These are phyloP conservation scores for Enteromius radiatus DNA, from an alignment of 2,797 vertebrate species.

Conservation along the genomic window DNA sequence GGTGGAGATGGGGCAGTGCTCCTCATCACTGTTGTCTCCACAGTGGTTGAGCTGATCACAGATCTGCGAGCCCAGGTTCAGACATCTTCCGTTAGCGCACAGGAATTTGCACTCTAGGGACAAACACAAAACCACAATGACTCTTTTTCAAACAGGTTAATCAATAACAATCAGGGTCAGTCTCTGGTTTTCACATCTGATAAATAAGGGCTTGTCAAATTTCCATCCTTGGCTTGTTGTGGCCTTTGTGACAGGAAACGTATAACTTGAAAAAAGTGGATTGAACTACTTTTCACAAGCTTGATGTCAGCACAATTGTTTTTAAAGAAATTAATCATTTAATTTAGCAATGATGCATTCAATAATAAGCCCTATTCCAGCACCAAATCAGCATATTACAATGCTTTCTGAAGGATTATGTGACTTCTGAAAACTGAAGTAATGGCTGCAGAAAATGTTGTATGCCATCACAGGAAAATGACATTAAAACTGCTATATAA, in stretches of 20 bases:
- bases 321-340: neutral
- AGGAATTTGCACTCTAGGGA: conserved; percentile 96
- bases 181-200: conserved; percentile 18
- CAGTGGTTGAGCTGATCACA: conserved; percentile 98
- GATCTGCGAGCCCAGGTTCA: conserved; percentile 92
- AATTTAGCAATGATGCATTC: neutral
- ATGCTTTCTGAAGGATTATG: neutral
- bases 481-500: neutral
- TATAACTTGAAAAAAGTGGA: neutral
- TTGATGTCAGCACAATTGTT: neutral
- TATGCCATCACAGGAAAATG: neutral
- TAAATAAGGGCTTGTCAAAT: neutral
- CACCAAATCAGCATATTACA: neutral
- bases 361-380: neutral
- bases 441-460: neutral
- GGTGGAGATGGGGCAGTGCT: conserved; percentile 94
- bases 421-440: neutral
- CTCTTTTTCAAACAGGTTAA: neutral
- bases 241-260: neutral
- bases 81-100: conserved; percentile 96
- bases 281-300: neutral
- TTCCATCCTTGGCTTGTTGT: neutral
- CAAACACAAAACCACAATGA: conserved; percentile 21
- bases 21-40: conserved; percentile 97
- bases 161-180: conserved; percentile 19